These are phyloP conservation scores for Aotus griseimembra DNA, from an alignment of 2,797 vertebrate species.

Conservation along the genomic window DNA sequence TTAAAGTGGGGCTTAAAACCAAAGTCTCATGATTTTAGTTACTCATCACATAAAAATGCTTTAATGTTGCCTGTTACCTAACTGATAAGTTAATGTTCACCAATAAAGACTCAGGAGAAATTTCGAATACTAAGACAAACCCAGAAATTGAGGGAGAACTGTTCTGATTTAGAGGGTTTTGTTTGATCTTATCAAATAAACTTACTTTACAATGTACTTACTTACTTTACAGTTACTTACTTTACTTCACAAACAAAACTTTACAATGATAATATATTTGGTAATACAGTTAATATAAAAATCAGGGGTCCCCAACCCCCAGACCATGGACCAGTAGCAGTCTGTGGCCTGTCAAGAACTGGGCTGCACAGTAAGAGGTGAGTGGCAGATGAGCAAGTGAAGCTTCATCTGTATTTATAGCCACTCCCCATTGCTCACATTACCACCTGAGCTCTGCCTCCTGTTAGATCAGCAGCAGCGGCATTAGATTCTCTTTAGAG, in stretches of 20 bases:
- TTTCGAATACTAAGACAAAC: neutral
- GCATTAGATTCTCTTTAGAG: too few relatives aligned
- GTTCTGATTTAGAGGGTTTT: neutral
- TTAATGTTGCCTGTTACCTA: neutral
- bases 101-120: neutral
- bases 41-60: neutral
- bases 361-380: too few relatives aligned
- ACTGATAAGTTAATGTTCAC: neutral
- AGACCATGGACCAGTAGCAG: too few relatives aligned
- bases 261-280: constrained; percentile 20
- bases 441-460: too few relatives aligned
- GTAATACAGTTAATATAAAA: constrained; percentile 24
- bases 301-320: neutral
- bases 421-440: too few relatives aligned
- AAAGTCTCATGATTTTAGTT: neutral
- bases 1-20: neutral
- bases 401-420: too few relatives aligned
- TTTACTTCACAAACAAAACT: neutral
- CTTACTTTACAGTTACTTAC: too few relatives aligned
- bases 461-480: too few relatives aligned
- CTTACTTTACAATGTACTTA: too few relatives aligned
- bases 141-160: neutral
- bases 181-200: neutral
- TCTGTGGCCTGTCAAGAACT: too few relatives aligned
- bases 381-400: too few relatives aligned